Evolutionary conservation across 2,888 invertebrate genomes (phyloP).

Genomic region (Drosophila meridionalis): DNA sequence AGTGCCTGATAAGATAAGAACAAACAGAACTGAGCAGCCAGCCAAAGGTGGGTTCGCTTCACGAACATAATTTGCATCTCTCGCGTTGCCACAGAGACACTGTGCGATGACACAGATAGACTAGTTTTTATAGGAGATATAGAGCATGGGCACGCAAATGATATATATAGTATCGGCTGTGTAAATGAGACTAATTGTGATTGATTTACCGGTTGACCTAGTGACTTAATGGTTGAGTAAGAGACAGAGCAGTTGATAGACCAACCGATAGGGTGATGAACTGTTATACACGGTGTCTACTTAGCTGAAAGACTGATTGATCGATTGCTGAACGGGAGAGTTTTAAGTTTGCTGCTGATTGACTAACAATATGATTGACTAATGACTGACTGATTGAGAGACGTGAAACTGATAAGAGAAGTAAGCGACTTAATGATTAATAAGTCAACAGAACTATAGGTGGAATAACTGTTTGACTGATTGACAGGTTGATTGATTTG

Average conservation of each 20-base stretch:
- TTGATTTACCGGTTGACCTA: constrained; percentile 9
- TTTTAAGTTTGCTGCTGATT: neutral
- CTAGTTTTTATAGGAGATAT: constrained; percentile 15
- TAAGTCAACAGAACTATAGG: neutral
- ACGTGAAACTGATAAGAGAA: neutral
- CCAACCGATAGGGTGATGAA: neutral
- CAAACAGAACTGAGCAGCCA: neutral
- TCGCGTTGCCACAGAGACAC: neutral
- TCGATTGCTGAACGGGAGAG: accelerated
- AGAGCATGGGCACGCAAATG: constrained; percentile 10
- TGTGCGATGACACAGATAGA: constrained; percentile 6
- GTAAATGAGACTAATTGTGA: constrained; percentile 11
- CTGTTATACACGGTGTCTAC: no score
- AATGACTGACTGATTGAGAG: neutral
- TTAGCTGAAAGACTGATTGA: neutral
- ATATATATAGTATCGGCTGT: neutral
- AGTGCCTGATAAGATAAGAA: constrained; percentile 17
- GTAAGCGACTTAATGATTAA: neutral
- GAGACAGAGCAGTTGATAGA: neutral
- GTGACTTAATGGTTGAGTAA: neutral
- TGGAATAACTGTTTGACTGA: neutral
- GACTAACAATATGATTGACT: neutral
- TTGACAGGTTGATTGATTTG: neutral
- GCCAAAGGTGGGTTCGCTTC: constrained; percentile 55
- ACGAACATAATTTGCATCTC: constrained; percentile 51